phyloP scores from a whole-genome alignment of 2,888 invertebrate genomes.

The Pharmacophagus antenor region DNA sequence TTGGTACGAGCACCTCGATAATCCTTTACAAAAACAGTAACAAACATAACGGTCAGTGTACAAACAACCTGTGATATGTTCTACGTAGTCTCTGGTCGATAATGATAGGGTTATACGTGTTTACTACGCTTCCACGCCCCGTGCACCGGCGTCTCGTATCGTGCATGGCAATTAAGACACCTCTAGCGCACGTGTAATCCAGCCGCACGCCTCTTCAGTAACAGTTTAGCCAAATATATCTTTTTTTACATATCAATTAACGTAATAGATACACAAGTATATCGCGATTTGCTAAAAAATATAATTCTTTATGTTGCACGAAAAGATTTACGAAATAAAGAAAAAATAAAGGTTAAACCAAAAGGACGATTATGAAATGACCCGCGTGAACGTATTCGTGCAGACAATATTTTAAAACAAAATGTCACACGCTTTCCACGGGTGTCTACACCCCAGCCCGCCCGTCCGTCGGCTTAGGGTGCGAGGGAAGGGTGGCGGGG shows the following conservation, averaged over 20 bases:
- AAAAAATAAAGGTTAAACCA: slow-evolving; percentile 56
- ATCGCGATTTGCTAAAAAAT: slow-evolving; percentile 15
- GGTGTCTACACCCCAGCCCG: slow-evolving; percentile 61
- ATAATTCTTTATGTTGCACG: slow-evolving; percentile 18
- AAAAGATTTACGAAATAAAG: slow-evolving; percentile 36
- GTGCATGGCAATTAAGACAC: slow-evolving; percentile 63
- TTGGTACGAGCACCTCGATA: slow-evolving; percentile 65
- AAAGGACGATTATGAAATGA: slow-evolving; percentile 72
- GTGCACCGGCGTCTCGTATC: slow-evolving; percentile 63
- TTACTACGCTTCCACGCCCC: slow-evolving; percentile 67
- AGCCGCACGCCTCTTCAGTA: slow-evolving; percentile 31
- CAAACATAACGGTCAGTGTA: slow-evolving; percentile 39
- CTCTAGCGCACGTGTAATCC: slow-evolving; percentile 45
- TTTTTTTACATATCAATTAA: slow-evolving; percentile 9
- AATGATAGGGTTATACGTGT: slow-evolving; percentile 50
- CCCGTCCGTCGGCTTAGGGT: slow-evolving; percentile 37
- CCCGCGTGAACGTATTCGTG: slow-evolving; percentile 78
- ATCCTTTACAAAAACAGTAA: slow-evolving; percentile 46
- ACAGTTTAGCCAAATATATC: slow-evolving; percentile 16
- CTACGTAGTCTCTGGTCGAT: slow-evolving; percentile 47
- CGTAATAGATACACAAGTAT: slow-evolving; percentile 28
- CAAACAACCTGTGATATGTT: slow-evolving; percentile 32
- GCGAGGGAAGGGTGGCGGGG: slow-evolving; percentile 36
- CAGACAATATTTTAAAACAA: slow-evolving; percentile 81
- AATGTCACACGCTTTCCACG: slow-evolving; percentile 80